Evolutionary conservation across 2,888 invertebrate species (phyloP), one percentile per base, ranked within the genome.

Genomic region (Plagiodera versicolora): DNA sequence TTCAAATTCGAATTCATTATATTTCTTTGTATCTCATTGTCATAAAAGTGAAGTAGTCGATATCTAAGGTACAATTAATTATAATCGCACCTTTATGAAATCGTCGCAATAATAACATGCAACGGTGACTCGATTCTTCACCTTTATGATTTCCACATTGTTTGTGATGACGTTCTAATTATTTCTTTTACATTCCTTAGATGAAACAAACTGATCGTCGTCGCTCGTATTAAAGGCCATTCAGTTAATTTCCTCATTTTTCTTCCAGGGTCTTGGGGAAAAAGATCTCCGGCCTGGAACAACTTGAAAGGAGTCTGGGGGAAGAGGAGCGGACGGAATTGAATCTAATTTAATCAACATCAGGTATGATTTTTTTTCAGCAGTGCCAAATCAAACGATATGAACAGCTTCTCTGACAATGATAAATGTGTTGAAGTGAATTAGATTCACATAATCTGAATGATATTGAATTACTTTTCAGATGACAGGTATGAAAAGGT

Each of bases 301-400:
- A 90, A 90, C 78, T 82, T 91, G 70, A 88, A 89, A 80, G 90
- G 90, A 62, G 86, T 90, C 80, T 91, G 91, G 91, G 91, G 91
- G 72, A 90, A 90, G 78, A 84, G 90, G 63, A 79, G 79, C 76
- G 81, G 70, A 60, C 67, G 69, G 51, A 70, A 57, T 55, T 63
- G 48, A 56, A 56, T 55, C 47, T 56, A 35, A 64, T 61, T 56
- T 64, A 65, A 69, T 62, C 58, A 63, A 65, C 65, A 11, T 16
- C 46, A 60, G n/a, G n/a, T n/a, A n/a, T n/a, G n/a, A n/a, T n/a
- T n/a, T n/a, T n/a, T n/a, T n/a, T n/a, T n/a, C n/a, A n/a, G n/a
- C n/a, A n/a, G n/a, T n/a, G n/a, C n/a, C n/a, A n/a, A n/a, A n/a
- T n/a, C n/a, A n/a, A n/a, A n/a, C n/a, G n/a, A n/a, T n/a, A n/a